These are phyloP conservation scores for Prunella fulvescens DNA, from an alignment of 2,113 vertebrate species.

Conservation along the genomic window DNA sequence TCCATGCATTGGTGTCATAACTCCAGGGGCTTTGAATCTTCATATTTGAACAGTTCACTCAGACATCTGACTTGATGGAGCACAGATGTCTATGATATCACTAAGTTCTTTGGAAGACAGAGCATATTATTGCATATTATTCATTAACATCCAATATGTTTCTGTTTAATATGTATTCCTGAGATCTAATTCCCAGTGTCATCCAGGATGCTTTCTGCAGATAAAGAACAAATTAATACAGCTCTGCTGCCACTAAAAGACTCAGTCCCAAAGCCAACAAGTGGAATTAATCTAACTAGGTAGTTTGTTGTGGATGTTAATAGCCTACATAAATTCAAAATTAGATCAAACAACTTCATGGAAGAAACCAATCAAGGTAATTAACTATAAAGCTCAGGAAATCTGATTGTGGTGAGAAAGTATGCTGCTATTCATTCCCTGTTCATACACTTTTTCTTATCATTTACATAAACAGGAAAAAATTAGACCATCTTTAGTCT, in stretches of 20 bases:
- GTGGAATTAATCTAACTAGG: background rate
- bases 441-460: background rate
- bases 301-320: background rate
- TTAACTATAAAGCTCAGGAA: background rate
- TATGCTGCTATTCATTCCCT: background rate
- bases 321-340: background rate
- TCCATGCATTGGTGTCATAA: slow-evolving; percentile 37
- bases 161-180: slow-evolving; percentile 12
- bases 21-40: slow-evolving; percentile 16
- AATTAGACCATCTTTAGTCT: background rate
- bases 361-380: background rate
- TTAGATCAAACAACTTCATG: background rate
- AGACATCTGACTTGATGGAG: slow-evolving; percentile 1
- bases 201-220: background rate
- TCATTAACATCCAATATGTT: background rate
- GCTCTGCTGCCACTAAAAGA: background rate
- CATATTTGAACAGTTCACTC: slow-evolving; percentile 1
- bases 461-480: background rate
- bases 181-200: background rate
- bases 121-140: background rate
- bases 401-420: background rate
- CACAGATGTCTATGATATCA: slow-evolving; percentile 54
- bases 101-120: background rate
- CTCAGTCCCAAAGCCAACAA: background rate
- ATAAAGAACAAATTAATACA: background rate